Conservation (phyloP, 2,113 vertebrate species). For the Pionites leucogaster region DNA sequence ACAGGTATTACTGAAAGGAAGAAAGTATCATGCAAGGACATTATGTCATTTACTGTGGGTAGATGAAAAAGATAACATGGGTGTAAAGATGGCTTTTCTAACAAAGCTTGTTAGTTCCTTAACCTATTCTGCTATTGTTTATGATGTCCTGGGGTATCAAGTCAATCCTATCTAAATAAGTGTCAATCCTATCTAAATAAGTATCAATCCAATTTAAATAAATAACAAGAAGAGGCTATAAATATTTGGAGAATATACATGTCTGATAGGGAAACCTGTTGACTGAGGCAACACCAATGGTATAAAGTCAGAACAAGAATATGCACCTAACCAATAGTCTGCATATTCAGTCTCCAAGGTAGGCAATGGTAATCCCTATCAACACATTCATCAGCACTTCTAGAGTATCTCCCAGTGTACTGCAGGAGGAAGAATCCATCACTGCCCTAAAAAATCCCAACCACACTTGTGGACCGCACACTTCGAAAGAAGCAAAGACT, state of each 20-base stretch:
- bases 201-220: background rate
- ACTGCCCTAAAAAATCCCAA: background rate
- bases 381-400: background rate
- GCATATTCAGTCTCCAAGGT: background rate
- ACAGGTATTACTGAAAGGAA: background rate
- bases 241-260: background rate
- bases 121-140: background rate
- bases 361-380: background rate
- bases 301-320: background rate
- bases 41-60: background rate
- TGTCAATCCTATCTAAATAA: background rate
- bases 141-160: background rate
- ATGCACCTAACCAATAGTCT: background rate
- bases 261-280: background rate
- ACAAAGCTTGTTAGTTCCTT: background rate
- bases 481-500: background rate
- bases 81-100: background rate
- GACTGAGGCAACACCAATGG: background rate
- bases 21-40: background rate
- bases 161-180: background rate
- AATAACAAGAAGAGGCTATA: background rate
- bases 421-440: background rate
- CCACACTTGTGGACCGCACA: background rate
- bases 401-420: background rate
- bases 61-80: background rate